These are phyloP conservation scores for Hydrozoanthus tunicans DNA, from an alignment of 64 coral and sea anemone genomes.

Conservation along the genomic window DNA sequence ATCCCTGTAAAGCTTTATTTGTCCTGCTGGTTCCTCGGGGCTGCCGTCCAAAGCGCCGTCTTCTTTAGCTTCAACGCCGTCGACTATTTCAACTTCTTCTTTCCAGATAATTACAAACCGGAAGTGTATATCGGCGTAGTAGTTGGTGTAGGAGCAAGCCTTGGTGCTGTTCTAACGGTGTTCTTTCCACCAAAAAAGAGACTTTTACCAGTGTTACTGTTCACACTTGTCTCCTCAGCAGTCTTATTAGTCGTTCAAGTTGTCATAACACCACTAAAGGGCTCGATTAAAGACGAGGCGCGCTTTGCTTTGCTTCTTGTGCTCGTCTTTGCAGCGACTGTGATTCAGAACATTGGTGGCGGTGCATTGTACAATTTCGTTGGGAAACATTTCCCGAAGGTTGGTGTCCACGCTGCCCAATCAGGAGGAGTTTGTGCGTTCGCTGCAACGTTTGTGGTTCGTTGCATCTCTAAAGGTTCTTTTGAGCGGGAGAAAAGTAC, in stretches of 20 bases:
- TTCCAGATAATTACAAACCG: conserved; percentile 85
- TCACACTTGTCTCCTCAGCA: conserved; percentile 66
- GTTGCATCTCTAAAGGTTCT: conserved; percentile 88
- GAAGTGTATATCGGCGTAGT: conserved; percentile 86
- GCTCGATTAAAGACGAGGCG: conserved; percentile 23
- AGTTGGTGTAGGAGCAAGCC: conserved; percentile 74
- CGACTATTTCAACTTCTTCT: conserved; percentile 95
- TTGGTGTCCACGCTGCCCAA: conserved; percentile 84
- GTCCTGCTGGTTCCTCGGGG: conserved; percentile 88
- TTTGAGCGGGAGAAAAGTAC: conserved; percentile 70
- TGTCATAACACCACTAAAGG: conserved; percentile 59
- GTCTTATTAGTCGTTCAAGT: conserved; percentile 76
- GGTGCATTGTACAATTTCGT: conserved; percentile 82
- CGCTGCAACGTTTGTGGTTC: conserved; percentile 84
- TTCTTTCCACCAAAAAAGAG: conserved; percentile 58
- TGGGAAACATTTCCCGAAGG: conserved; percentile 82
- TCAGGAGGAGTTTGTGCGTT: conserved; percentile 93
- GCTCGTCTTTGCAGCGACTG: conserved; percentile 71
- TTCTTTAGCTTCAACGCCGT: conserved; percentile 90
- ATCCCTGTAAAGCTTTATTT: conserved; percentile 71
- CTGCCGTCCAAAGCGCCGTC: conserved; percentile 86
- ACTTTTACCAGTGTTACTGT: conserved; percentile 63
- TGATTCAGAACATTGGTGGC: conserved; percentile 87
- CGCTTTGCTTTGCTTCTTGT: conserved; percentile 70
- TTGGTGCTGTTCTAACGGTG: conserved; percentile 80